These are phyloP conservation scores for Peribatodes rhomboidaria DNA, from an alignment of 2,888 invertebrate genomes.

Conservation along the genomic window DNA sequence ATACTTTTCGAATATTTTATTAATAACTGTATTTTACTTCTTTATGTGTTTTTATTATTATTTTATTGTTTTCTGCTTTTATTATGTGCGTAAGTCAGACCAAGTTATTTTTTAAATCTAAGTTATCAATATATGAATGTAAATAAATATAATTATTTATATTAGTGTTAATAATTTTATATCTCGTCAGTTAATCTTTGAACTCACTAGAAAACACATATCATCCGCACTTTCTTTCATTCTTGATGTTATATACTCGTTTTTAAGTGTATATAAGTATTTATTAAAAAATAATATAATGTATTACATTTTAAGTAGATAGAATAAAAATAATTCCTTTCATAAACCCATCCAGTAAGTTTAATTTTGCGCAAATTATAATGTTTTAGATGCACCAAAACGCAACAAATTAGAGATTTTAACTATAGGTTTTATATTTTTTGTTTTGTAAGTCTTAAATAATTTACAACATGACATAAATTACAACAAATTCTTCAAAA, in stretches of 20 bases:
- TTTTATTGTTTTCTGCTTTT: neutral
- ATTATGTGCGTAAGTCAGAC: conserved; percentile 44
- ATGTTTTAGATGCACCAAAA: conserved; percentile 35
- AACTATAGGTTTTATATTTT: neutral
- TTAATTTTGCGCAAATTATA: conserved; percentile 36
- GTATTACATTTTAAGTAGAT: conserved; percentile 58
- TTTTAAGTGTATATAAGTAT: conserved; percentile 64
- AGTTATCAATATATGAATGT: conserved; percentile 58
- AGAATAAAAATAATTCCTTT: conserved; percentile 59
- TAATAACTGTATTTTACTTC: too few species aligned
- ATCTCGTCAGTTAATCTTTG: conserved; percentile 61
- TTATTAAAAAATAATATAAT: conserved; percentile 49
- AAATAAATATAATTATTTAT: conserved; percentile 56
- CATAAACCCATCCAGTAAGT: conserved; percentile 26
- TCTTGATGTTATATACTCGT: conserved; percentile 77
- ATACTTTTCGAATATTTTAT: conserved; percentile 11
- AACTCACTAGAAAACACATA: conserved; percentile 81
- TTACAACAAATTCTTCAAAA: too few species aligned
- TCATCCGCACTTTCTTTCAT: conserved; percentile 82
- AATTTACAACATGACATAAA: neutral
- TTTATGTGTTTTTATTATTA: neutral
- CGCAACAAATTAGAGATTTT: conserved; percentile 25
- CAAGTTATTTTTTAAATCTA: conserved; percentile 51
- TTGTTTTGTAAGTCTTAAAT: neutral
- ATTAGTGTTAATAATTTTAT: conserved; percentile 77